Conservation (phyloP, 2,113 vertebrate genomes). For the Steatornis caripensis region DNA sequence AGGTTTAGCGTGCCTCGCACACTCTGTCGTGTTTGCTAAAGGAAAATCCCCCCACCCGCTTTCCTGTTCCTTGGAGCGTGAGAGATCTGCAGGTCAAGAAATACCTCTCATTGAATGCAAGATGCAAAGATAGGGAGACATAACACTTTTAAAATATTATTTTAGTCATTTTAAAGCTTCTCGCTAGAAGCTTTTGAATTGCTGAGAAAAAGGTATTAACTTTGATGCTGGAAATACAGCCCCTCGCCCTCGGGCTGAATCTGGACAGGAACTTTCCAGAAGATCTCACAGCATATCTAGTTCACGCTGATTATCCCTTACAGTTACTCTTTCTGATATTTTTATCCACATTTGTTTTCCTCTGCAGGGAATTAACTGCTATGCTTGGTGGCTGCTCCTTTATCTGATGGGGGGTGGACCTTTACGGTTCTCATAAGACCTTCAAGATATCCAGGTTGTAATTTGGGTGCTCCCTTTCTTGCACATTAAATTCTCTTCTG, state of each 20-base stretch:
- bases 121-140: background rate
- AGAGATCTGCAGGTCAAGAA: background rate
- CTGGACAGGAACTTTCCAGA: background rate
- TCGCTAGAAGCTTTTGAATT: background rate
- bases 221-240: background rate
- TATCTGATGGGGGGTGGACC: background rate
- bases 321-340: background rate
- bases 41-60: background rate
- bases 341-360: background rate
- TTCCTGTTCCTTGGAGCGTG: background rate
- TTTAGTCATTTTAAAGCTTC: background rate
- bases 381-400: background rate
- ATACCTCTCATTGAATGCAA: background rate
- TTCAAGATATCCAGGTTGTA: background rate
- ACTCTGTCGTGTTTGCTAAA: fast-evolving
- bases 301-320: background rate
- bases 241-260: background rate
- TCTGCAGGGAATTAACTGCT: background rate
- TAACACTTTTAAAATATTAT: background rate
- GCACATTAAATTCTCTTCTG: background rate
- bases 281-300: background rate
- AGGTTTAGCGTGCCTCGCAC: background rate
- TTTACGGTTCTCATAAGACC: background rate
- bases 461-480: background rate
- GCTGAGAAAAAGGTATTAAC: background rate